Evolutionary conservation across 2,113 vertebrate species (phyloP).

Genomic region (Petrocephalus microphthalmus): DNA sequence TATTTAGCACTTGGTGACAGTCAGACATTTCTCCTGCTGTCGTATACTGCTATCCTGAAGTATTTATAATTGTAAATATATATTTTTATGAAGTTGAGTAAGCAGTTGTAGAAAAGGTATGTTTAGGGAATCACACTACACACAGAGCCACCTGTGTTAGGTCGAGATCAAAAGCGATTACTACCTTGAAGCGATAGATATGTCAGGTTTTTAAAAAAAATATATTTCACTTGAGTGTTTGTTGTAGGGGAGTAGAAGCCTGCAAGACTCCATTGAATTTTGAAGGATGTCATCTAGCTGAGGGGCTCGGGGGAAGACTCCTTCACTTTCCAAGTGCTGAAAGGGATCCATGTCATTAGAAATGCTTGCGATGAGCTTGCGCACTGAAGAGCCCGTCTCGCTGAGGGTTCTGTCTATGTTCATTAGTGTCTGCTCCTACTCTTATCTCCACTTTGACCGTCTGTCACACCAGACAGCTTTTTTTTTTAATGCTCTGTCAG

Average conservation of each 20-base stretch:
- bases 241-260: not conserved
- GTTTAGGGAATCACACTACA: slow-evolving; percentile 9
- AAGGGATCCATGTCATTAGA: not conserved
- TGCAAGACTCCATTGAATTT: not conserved
- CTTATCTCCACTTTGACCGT: not conserved
- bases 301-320: not conserved
- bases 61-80: slow-evolving; percentile 49
- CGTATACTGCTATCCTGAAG: slow-evolving; percentile 52
- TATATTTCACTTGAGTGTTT: not conserved
- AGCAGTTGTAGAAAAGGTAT: slow-evolving; percentile 49
- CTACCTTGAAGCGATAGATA: not conserved
- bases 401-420: not conserved
- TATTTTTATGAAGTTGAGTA: slow-evolving; percentile 27
- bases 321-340: not conserved
- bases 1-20: slow-evolving; percentile 36
- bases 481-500: not conserved
- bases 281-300: not conserved
- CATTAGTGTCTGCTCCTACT: not conserved
- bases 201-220: not conserved
- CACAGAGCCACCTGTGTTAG: not conserved
- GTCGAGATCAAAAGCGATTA: not conserved
- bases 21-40: slow-evolving; percentile 44
- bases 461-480: not conserved
- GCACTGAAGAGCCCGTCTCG: not conserved
- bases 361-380: not conserved